Conservation (phyloP, 1,140 invertebrate species). For the Zaprionus africanus region DNA sequence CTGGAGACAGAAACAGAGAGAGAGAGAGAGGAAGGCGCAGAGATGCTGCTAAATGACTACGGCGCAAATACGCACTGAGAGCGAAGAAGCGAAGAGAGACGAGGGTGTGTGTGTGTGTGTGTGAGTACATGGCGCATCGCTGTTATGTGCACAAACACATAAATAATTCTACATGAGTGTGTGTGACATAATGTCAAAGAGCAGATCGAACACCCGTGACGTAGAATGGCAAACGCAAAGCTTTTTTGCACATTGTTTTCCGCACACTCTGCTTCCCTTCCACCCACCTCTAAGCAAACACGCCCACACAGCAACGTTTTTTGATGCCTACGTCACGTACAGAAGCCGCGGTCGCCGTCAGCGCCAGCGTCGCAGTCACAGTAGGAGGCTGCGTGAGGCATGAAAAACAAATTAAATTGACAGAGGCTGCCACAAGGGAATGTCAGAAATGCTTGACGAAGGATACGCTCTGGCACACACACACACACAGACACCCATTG, state of each 20-base stretch:
- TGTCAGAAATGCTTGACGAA: slow-evolving; percentile 46
- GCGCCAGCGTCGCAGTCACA: slow-evolving; percentile 9
- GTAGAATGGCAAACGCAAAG: slow-evolving; percentile 49
- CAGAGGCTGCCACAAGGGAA: slow-evolving; percentile 32
- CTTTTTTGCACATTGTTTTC: slow-evolving; percentile 46
- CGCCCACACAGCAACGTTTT: slow-evolving; percentile 9
- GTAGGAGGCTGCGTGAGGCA: slow-evolving; percentile 44
- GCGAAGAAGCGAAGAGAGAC: background rate
- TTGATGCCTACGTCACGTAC: slow-evolving; percentile 41
- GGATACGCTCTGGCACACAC: slow-evolving; percentile 39
- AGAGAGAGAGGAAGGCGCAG: background rate
- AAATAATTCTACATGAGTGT: background rate
- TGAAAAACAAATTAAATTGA: slow-evolving; percentile 47
- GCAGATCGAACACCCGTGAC: slow-evolving; percentile 51
- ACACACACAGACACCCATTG: slow-evolving; percentile 29
- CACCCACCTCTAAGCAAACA: background rate
- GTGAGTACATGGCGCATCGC: background rate
- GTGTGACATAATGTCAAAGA: slow-evolving; percentile 69
- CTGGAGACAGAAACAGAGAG: background rate
- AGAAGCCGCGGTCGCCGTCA: slow-evolving; percentile 1
- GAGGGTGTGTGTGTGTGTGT: too few species aligned
- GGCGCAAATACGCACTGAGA: slow-evolving; percentile 20
- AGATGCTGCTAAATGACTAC: slow-evolving; percentile 1
- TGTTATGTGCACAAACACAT: background rate
- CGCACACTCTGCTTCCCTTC: background rate